Evolutionary conservation across 2,888 invertebrate genomes (phyloP).

Genomic region (Eretmocerus hayati): DNA sequence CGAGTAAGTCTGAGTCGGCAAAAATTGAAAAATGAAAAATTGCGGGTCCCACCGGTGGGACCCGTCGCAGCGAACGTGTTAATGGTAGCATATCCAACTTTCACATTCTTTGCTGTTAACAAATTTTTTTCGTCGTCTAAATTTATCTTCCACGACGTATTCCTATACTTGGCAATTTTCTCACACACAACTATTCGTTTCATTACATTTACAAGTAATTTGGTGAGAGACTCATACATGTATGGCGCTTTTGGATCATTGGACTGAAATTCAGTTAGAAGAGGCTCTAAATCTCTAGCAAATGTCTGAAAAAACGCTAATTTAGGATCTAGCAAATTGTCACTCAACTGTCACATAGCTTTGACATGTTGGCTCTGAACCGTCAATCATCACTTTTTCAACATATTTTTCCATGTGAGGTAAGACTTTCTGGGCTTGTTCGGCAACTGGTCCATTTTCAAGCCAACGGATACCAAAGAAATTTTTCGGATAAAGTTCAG

Average conservation of each 20-base stretch:
- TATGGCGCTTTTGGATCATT: background rate
- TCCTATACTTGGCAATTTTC: background rate
- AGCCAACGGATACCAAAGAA: background rate
- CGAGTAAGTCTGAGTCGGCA: no score
- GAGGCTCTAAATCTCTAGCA: background rate
- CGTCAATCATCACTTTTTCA: no score
- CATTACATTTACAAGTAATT: background rate
- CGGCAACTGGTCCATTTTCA: background rate
- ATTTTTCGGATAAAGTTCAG: background rate
- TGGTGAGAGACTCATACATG: background rate
- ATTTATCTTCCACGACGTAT: background rate
- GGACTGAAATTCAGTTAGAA: background rate
- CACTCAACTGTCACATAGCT: no score
- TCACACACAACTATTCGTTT: background rate
- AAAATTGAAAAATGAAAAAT: no score
- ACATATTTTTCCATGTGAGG: no score
- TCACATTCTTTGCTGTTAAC: background rate
- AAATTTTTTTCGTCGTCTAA: background rate
- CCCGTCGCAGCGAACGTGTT: no score
- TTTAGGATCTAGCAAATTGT: no score
- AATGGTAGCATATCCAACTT: no score
- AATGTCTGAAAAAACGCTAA: constrained; percentile 2
- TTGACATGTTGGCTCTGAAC: no score
- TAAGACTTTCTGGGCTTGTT: background rate
- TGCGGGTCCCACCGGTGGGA: no score